Percentiles rank a stretch among this genome's conserved stretches.
phyloP scores from a whole-genome alignment of 2,113 vertebrate genomes.

The Ictalurus punctatus region DNA sequence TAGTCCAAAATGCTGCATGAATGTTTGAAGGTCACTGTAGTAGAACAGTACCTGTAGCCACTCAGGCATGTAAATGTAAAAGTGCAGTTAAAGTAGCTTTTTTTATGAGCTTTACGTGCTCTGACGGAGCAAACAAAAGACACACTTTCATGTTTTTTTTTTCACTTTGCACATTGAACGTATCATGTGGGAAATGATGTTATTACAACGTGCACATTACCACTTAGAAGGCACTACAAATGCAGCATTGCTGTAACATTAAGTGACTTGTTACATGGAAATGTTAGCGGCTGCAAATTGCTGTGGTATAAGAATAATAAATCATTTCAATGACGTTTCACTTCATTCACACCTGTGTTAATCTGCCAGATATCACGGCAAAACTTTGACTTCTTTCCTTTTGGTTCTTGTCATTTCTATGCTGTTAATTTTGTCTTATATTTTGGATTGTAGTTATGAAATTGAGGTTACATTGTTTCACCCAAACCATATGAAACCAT shows the following conservation, averaged over 20 bases:
- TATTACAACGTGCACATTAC: background rate
- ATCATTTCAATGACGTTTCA: background rate
- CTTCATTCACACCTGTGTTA: background rate
- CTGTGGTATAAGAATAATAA: background rate
- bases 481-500: background rate
- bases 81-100: background rate
- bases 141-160: background rate
- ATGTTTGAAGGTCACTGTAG: background rate
- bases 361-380: background rate
- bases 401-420: background rate
- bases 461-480: background rate
- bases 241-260: background rate
- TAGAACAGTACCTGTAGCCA: background rate
- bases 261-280: background rate
- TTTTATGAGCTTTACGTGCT: background rate
- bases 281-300: background rate
- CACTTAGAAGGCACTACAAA: background rate
- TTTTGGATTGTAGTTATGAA: background rate
- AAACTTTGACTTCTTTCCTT: background rate
- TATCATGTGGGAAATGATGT: background rate
- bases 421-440: background rate
- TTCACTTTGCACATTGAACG: background rate
- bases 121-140: background rate
- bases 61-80: background rate
- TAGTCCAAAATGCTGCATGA: background rate